phyloP scores from a whole-genome alignment of 1,140 invertebrate species.

The Halyomorpha halys region DNA sequence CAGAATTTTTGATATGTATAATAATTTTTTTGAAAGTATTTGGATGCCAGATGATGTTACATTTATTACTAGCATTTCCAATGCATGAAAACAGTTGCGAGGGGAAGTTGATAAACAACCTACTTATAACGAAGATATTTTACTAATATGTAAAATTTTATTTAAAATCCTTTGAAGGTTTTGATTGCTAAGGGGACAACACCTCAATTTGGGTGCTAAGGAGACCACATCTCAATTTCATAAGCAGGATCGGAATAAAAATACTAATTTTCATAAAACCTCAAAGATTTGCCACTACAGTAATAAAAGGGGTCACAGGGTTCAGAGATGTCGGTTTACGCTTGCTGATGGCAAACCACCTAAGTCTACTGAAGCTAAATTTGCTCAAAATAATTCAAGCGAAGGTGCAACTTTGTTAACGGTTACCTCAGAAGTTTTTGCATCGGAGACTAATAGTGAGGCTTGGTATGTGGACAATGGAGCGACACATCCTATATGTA shows the following conservation, averaged over 20 bases:
- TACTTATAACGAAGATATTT: too few relatives aligned
- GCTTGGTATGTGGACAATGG: too few relatives aligned
- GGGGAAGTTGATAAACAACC: too few relatives aligned
- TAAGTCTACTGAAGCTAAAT: too few relatives aligned
- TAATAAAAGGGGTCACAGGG: not conserved
- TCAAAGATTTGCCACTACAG: not conserved
- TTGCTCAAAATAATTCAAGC: not conserved
- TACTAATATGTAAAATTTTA: not conserved
- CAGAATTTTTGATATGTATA: not conserved
- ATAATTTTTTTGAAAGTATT: not conserved
- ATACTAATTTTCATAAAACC: not conserved
- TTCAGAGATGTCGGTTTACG: not conserved
- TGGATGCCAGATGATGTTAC: not conserved
- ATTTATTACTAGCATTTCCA: too few relatives aligned
- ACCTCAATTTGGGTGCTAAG: too few relatives aligned
- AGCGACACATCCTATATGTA: too few relatives aligned
- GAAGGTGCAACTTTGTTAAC: not conserved
- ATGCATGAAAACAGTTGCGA: too few relatives aligned
- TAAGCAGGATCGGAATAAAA: not conserved
- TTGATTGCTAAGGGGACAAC: not conserved
- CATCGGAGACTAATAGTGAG: too few relatives aligned
- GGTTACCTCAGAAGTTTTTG: too few relatives aligned
- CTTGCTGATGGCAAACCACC: not conserved
- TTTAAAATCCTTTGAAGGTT: not conserved
- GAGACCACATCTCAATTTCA: not conserved